Conservation (phyloP, 2,888 invertebrate species). For the Cosmopolites sordidus region DNA sequence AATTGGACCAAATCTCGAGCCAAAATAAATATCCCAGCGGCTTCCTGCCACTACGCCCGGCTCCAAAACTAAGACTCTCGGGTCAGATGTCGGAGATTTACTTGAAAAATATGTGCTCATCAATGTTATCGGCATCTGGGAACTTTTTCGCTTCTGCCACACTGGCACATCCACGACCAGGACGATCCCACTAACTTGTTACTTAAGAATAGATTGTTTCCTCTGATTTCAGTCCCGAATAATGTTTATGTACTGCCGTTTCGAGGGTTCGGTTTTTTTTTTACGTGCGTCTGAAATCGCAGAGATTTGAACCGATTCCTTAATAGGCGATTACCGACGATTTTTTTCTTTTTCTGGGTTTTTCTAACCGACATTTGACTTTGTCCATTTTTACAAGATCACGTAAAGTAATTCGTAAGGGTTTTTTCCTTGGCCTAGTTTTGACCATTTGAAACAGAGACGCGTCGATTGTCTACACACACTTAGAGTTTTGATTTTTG, state of each 20-base stretch:
- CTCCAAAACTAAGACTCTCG: constrained; percentile 17
- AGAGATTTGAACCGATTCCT: constrained; percentile 16
- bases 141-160: constrained; percentile 23
- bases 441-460: too few species aligned
- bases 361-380: too few species aligned
- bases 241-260: constrained; percentile 23
- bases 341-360: constrained; percentile 3
- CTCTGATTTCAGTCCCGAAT: constrained; percentile 20
- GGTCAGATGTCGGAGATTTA: constrained; percentile 26
- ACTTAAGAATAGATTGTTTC: constrained; percentile 24
- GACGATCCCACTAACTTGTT: constrained; percentile 18
- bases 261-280: constrained; percentile 12
- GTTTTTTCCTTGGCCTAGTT: too few species aligned
- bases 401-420: too few species aligned
- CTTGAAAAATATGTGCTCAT: constrained; percentile 28
- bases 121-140: constrained; percentile 25
- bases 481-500: too few species aligned
- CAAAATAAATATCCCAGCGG: background rate
- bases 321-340: constrained; percentile 16
- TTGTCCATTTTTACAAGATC: too few species aligned
- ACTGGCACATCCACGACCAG: constrained; percentile 3
- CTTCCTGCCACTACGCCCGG: constrained; percentile 2
- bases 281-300: constrained; percentile 1
- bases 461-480: too few species aligned
- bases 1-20: too few species aligned